These are phyloP conservation scores for Helobdella robusta DNA, from an alignment of 2,888 invertebrate species.

Conservation along the genomic window DNA sequence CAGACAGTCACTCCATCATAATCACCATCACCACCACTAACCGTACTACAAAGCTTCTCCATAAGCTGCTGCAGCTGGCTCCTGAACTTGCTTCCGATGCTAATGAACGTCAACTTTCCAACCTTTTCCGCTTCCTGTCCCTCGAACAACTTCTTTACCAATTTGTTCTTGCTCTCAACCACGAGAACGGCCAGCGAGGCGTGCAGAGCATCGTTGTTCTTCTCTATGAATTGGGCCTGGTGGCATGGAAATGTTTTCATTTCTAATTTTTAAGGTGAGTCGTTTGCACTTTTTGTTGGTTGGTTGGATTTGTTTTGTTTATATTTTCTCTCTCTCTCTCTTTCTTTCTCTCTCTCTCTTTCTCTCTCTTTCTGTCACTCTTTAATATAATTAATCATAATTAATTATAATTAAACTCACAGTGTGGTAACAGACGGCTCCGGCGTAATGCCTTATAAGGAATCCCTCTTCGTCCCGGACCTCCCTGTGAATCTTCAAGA, in stretches of 20 bases:
- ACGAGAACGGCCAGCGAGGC: constrained; percentile 84
- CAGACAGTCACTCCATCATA: too few relatives aligned
- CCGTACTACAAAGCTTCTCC: constrained; percentile 80
- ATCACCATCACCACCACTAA: too few relatives aligned
- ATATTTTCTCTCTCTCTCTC: too few relatives aligned
- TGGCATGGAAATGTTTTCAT: too few relatives aligned
- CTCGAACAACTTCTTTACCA: constrained; percentile 58
- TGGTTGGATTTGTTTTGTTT: too few relatives aligned
- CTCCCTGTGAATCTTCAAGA: constrained; percentile 72
- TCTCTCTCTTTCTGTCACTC: too few relatives aligned
- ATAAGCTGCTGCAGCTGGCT: constrained; percentile 77
- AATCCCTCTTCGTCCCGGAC: constrained; percentile 95
- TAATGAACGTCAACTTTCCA: constrained; percentile 63
- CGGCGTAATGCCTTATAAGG: constrained; percentile 87
- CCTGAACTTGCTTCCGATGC: constrained; percentile 92
- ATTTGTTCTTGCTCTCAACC: constrained; percentile 74
- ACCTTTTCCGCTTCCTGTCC: constrained; percentile 33
- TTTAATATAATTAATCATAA: too few relatives aligned
- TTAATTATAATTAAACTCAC: constrained; percentile 52
- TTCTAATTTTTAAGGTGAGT: too few relatives aligned
- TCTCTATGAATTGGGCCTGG: constrained; percentile 83
- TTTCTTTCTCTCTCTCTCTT: too few relatives aligned
- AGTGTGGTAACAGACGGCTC: constrained; percentile 93
- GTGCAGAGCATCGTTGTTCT: constrained; percentile 95
- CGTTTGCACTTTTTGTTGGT: too few relatives aligned